Conservation (phyloP, 2,888 invertebrate species). For the Volucella zonaria region DNA sequence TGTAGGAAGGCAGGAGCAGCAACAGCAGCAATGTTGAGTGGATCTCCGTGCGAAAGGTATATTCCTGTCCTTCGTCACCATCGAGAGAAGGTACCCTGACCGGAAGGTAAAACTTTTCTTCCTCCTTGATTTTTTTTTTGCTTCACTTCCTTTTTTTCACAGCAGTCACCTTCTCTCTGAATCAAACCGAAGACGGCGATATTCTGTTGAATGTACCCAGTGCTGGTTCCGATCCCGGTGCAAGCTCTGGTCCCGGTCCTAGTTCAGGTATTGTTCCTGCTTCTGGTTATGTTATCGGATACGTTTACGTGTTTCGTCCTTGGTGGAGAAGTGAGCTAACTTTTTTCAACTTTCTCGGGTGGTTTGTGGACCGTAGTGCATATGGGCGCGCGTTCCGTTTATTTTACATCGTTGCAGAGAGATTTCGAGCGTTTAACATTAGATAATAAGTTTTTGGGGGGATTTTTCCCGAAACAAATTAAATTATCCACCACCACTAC, state of each 20-base stretch:
- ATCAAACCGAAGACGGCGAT: background rate
- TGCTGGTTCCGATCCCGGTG: background rate
- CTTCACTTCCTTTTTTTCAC: slow-evolving; percentile 22
- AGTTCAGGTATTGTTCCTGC: background rate
- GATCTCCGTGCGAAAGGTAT: slow-evolving; percentile 9
- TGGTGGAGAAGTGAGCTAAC: slow-evolving; percentile 17
- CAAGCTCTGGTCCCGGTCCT: background rate
- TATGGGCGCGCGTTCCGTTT: slow-evolving; percentile 24
- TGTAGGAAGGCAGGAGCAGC: slow-evolving; percentile 22
- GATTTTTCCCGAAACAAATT: slow-evolving; percentile 58
- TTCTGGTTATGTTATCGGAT: background rate
- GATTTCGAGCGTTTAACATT: slow-evolving; percentile 62
- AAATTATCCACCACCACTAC: slow-evolving; percentile 39
- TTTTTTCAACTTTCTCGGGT: slow-evolving; percentile 13
- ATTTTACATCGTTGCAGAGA: slow-evolving; percentile 14
- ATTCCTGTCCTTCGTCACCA: slow-evolving; percentile 62
- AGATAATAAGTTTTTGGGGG: slow-evolving; percentile 57
- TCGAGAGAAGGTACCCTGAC: slow-evolving; percentile 13
- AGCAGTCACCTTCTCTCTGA: background rate
- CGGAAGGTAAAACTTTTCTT: slow-evolving; percentile 60
- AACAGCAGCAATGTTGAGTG: slow-evolving; percentile 6
- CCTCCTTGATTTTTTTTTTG: slow-evolving; percentile 3
- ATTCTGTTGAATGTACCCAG: slow-evolving; percentile 21
- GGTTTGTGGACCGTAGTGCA: slow-evolving; percentile 14
- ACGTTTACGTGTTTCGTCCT: slow-evolving; percentile 20